These are phyloP conservation scores for Eulimnadia texana DNA, from an alignment of 1,140 invertebrate species.

Conservation along the genomic window DNA sequence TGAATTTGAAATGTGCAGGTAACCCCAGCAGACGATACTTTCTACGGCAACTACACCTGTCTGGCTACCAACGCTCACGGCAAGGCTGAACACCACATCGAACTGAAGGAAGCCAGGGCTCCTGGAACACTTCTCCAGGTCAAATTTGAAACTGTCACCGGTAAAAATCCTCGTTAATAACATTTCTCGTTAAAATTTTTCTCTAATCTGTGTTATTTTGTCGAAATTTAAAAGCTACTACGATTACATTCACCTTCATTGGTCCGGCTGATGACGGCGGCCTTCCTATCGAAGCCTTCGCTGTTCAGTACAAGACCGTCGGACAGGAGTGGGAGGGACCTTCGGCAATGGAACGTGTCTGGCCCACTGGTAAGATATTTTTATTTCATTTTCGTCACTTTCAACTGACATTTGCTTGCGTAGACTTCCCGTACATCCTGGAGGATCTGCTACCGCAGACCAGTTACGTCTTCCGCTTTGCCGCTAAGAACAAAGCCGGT, in stretches of 20 bases:
- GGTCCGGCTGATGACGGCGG: conserved; percentile 55
- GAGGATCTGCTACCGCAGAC: conserved; percentile 60
- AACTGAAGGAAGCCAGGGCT: conserved; percentile 50
- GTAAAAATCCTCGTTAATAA: too few species aligned
- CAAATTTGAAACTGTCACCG: conserved; percentile 45
- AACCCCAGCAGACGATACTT: conserved; percentile 45
- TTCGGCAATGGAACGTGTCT: conserved; percentile 51
- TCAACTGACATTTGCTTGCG: too few species aligned
- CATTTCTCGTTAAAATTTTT: too few species aligned
- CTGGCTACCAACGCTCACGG: conserved; percentile 63
- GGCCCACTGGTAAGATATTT: conserved; percentile 57
- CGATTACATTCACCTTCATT: conserved; percentile 58
- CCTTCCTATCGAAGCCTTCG: conserved; percentile 51
- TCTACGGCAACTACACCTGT: conserved; percentile 67
- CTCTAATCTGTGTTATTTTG: too few species aligned
- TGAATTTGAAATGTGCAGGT: conserved; percentile 20
- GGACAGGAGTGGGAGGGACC: conserved; percentile 38
- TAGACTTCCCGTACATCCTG: conserved; percentile 44
- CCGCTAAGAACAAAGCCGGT: conserved; percentile 68
- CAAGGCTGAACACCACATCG: conserved; percentile 43
- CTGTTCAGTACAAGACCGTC: conserved; percentile 56
- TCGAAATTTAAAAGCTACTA: conserved; percentile 67
- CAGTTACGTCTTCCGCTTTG: conserved; percentile 70
- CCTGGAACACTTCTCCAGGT: conserved; percentile 41
- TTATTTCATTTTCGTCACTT: too few species aligned